These are phyloP conservation scores for Drosophila bipectinata DNA, from an alignment of 1,140 invertebrate genomes.

Conservation along the genomic window DNA sequence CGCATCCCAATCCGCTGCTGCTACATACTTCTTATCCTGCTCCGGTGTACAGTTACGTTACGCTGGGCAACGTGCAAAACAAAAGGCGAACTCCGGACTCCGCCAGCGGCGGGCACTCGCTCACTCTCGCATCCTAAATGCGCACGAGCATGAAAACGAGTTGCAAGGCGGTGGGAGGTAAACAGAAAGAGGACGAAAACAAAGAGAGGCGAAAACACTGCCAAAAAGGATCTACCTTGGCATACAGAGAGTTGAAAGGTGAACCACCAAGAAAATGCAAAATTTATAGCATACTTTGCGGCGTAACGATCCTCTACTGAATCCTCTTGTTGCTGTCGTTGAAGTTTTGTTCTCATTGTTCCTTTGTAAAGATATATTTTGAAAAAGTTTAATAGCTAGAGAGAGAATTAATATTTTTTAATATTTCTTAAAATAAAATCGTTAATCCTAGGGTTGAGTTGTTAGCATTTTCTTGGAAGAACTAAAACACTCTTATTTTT, in stretches of 20 bases:
- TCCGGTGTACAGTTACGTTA: constrained; percentile 56
- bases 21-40: constrained; percentile 28
- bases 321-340: no score
- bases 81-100: constrained; percentile 44
- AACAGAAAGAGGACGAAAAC: constrained; percentile 32
- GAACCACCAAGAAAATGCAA: neutral
- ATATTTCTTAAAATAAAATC: no score
- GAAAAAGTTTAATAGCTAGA: no score
- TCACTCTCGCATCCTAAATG: constrained; percentile 27
- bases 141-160: constrained; percentile 19
- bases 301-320: neutral
- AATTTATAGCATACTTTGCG: neutral
- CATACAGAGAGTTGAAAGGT: neutral
- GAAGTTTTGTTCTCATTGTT: no score
- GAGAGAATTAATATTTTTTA: no score
- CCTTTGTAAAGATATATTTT: no score
- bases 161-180: constrained; percentile 29
- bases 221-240: neutral
- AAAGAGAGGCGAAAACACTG: constrained; percentile 28
- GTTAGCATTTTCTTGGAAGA: no score
- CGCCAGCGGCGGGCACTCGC: constrained; percentile 15
- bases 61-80: constrained; percentile 57
- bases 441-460: no score
- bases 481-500: no score
- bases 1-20: constrained; percentile 7